Conservation (phyloP, 2,888 invertebrate species). For the Ectemnius continuus region DNA sequence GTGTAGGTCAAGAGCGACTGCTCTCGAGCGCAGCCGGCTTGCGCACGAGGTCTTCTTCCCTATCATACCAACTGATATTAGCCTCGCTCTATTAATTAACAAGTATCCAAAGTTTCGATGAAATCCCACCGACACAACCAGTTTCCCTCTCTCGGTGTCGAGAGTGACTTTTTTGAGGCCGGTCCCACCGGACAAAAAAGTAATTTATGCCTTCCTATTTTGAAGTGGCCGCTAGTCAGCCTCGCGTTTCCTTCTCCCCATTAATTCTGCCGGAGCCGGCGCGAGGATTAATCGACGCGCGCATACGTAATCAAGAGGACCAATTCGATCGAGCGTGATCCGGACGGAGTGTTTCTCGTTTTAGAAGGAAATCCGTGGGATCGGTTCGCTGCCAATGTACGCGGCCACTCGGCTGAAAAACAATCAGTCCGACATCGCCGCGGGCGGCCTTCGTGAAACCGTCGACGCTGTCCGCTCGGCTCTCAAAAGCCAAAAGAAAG, state of each 20-base stretch:
- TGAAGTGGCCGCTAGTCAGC: background rate
- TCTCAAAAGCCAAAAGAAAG: constrained; percentile 28
- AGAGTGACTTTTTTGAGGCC: too few species aligned
- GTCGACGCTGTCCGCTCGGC: background rate
- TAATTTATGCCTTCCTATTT: constrained; percentile 29
- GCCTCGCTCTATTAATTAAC: constrained; percentile 53
- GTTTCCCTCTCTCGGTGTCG: background rate
- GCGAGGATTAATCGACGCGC: constrained; percentile 27
- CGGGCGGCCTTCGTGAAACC: background rate
- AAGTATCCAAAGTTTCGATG: constrained; percentile 28
- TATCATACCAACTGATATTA: constrained; percentile 15
- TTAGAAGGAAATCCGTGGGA: constrained; percentile 20
- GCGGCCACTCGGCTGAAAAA: constrained; percentile 34
- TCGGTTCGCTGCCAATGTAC: background rate
- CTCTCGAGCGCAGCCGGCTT: constrained; percentile 13
- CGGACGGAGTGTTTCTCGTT: constrained; percentile 35
- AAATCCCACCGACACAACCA: constrained; percentile 40
- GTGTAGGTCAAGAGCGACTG: constrained; percentile 45
- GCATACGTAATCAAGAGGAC: constrained; percentile 10
- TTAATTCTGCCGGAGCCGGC: background rate
- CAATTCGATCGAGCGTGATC: constrained; percentile 2
- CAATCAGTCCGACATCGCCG: constrained; percentile 41
- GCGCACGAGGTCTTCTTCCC: constrained; percentile 22
- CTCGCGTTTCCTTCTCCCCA: background rate
- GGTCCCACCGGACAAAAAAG: background rate